Evolutionary conservation across 2,797 vertebrate species (phyloP), one percentile per base, ranked within the genome.

Genomic region (Sebastes minor): DNA sequence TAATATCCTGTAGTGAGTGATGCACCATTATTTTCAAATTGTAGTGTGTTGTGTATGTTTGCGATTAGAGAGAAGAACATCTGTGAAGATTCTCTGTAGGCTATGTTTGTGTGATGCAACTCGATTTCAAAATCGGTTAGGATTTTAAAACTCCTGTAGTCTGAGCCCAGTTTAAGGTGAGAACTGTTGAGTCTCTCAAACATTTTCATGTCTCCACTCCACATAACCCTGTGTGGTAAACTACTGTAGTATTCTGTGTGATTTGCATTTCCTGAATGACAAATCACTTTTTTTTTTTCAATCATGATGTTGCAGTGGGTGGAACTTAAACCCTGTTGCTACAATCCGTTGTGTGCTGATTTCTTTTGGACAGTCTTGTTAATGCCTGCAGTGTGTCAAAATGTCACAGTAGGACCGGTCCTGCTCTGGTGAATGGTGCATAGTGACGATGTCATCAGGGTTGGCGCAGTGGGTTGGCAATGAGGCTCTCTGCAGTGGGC

Each of bases 381-480:
- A 6, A 22, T 16, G 18, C 13, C 16, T 28, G 57, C 60, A 35
- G 6, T 20, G 55, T 49, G 35, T 71, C 22, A 78, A 60, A 60
- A 57, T 84, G 66, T 71, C 79, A 52, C 65, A 82, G 62, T 66
- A 30, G 22, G 70, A 69, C 53, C 28, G 74, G 87, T 74, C 78
- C 75, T 77, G 83, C 87, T 89, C 71, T 69, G 78, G 84, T 89
- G 90, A 87, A 84, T 89, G 92, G 89, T 90, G 93, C 89, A 93
- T 90, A 91, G 86, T 90, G 91, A 93, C 86, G 81, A 91, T 93
- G 91, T 93, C 86, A 88, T 91, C 84, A 57, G 85, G 82, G 85
- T 67, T 94, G 91, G 91, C 59, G 91, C 94, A 94, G 91, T 92
- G 89, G 86, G 88, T 91, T 94, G 93, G 92, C 91, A 94, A 68